Base-by-base conservation (phyloP, 2,888 invertebrate species). In the Seira musarum region DNA sequence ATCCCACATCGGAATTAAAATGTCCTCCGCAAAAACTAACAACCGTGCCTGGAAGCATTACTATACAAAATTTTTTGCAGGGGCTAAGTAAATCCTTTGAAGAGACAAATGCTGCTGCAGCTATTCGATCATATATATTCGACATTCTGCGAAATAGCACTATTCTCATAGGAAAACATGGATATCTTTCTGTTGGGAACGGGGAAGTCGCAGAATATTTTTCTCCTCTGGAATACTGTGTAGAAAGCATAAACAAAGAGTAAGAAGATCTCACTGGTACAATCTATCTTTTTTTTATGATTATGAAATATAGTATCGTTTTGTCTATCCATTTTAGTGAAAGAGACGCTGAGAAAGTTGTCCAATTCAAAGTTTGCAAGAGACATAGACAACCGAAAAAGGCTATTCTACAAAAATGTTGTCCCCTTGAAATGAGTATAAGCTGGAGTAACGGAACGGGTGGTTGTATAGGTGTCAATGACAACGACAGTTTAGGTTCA, bases 211-310 rank as follows among this genome's bases (percentile, higher is more conserved):
- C 63, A 19, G 10, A 49, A 3, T 79, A 72, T 15, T 79, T 61
- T 15, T 19, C 72, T 19, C 61, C 53, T 2, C 24, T 67, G 24
- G 72, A 79, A 24, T 79, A 57, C 15, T 79, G 79, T 46, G 0
- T 78, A 3, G 8, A 21, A 2, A 30, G n/a, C 21, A 49, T 79
- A 6, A 0, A 40, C n/a, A n/a, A n/a, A n/a, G n/a, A n/a, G 77
- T 76, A 76, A 75, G 19, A 10, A 30, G 13, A 40, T 6, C 40
- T 40, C 40, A 40, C 6, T 40, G 6, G 6, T 13, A 40, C 13
- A 8, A 8, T 30, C 30, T 2, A 8, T 30, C 2, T 30, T 5
- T 2, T 8, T 30, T 30, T 30, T 8, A 8, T 30, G 8, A 30
- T 30, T 30, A 5, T 30, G 30, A 30, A 30, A 30, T 30, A 30